phyloP scores from a whole-genome alignment of 2,113 vertebrate species.

The Corythornis vintsioides region DNA sequence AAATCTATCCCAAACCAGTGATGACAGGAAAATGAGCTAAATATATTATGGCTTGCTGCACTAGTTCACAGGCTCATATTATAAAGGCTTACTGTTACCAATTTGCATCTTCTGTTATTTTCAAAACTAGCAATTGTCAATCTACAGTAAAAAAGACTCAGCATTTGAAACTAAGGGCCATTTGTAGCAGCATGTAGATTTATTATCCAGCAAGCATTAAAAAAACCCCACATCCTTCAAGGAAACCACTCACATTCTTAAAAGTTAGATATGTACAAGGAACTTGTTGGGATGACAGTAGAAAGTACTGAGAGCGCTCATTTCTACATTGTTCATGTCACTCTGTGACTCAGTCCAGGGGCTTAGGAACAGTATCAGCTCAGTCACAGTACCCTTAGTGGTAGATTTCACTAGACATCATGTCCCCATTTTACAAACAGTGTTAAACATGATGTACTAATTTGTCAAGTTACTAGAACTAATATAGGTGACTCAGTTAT shows the following conservation, averaged over 20 bases:
- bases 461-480: neutral
- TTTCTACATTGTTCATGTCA: neutral
- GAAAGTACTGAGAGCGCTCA: neutral
- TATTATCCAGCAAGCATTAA: neutral
- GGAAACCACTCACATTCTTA: neutral
- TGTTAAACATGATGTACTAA: neutral
- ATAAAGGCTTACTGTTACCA: neutral
- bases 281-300: neutral
- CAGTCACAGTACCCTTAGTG: neutral
- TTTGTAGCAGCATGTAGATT: neutral
- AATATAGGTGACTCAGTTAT: neutral
- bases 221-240: neutral
- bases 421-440: neutral
- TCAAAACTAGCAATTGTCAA: neutral
- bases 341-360: neutral
- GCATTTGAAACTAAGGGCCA: neutral
- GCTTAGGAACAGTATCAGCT: neutral
- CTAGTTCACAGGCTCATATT: neutral
- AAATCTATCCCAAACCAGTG: neutral
- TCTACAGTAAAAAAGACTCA: neutral
- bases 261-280: fast-evolving
- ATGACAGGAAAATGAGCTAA: neutral
- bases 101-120: neutral
- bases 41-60: neutral
- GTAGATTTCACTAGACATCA: neutral